These are phyloP conservation scores for Yponomeuta plumbellus DNA, from an alignment of 2,888 invertebrate genomes.

Conservation along the genomic window DNA sequence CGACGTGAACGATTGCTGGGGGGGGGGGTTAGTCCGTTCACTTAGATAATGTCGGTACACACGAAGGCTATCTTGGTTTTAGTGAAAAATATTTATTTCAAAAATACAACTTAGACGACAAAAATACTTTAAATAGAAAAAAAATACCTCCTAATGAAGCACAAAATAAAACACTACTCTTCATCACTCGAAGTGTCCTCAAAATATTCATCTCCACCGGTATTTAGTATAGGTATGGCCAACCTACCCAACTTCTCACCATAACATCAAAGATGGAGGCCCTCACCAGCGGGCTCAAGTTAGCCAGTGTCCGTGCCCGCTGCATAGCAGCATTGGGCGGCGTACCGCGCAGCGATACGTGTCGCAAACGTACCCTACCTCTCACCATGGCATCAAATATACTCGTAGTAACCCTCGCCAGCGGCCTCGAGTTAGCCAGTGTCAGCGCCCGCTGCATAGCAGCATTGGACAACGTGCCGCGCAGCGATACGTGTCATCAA, in stretches of 20 bases:
- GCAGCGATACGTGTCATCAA: slow-evolving; percentile 89
- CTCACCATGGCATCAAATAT: slow-evolving; percentile 95
- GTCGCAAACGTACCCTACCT: slow-evolving; percentile 88
- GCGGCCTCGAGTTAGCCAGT: slow-evolving; percentile 94
- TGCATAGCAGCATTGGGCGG: slow-evolving; percentile 91
- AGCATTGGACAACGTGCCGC: slow-evolving; percentile 91
- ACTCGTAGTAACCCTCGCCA: slow-evolving; percentile 93
- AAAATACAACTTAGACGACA: too few relatives aligned
- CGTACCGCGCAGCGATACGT: slow-evolving; percentile 92
- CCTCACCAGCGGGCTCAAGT: slow-evolving; percentile 94
- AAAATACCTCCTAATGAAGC: too few relatives aligned
- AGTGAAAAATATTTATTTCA: too few relatives aligned
- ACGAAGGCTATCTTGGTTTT: too few relatives aligned
- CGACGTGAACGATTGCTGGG: slow-evolving; percentile 95
- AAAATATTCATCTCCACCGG: too few relatives aligned
- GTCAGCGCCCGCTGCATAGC: slow-evolving; percentile 95
- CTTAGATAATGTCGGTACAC: too few relatives aligned
- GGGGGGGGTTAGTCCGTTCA: too few relatives aligned
- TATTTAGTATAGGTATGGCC: too few relatives aligned
- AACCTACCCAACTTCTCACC: slow-evolving; percentile 66
- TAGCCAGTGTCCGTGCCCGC: slow-evolving; percentile 93
- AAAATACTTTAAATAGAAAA: too few relatives aligned
- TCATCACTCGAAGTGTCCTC: too few relatives aligned
- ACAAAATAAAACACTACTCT: too few relatives aligned
- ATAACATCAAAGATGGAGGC: slow-evolving; percentile 97